Percentiles rank a stretch among this genome's conserved stretches.
phyloP scores from a whole-genome alignment of 2,888 invertebrate species.

The Melipona beecheii region DNA sequence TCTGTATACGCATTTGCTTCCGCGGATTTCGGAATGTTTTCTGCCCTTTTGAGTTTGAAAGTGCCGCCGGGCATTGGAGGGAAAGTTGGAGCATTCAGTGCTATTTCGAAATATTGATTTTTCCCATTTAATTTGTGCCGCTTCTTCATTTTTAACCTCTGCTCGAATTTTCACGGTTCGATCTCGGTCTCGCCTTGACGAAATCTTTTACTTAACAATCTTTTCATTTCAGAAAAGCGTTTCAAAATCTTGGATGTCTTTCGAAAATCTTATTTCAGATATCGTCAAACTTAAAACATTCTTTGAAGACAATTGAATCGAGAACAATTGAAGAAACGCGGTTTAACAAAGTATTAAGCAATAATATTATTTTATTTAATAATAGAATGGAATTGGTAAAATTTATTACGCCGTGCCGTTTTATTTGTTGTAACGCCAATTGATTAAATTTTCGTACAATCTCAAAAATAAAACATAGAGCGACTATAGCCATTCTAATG shows the following conservation, averaged over 20 bases:
- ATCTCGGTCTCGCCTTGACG: neutral
- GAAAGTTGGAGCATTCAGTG: neutral
- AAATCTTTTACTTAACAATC: no score
- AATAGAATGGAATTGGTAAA: neutral
- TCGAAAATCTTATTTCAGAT: no score
- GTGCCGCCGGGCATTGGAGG: neutral
- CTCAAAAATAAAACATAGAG: neutral
- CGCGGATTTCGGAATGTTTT: neutral
- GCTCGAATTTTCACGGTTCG: neutral
- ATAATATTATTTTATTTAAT: neutral
- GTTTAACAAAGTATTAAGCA: neutral
- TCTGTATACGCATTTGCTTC: neutral
- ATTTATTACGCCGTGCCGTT: neutral
- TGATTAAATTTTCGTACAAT: rapidly evolving
- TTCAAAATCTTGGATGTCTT: no score
- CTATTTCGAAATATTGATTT: neutral
- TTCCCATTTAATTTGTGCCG: neutral
- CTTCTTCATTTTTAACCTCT: neutral
- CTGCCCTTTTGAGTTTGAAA: neutral
- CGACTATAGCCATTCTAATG: neutral
- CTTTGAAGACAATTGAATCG: neutral
- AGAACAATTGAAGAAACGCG: neutral
- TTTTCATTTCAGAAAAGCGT: neutral
- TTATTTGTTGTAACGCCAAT: neutral
- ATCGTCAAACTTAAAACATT: rapidly evolving